Evolutionary conservation across 2,113 vertebrate genomes (phyloP), one percentile per base, ranked within the genome.

Genomic region (Bos taurus): DNA sequence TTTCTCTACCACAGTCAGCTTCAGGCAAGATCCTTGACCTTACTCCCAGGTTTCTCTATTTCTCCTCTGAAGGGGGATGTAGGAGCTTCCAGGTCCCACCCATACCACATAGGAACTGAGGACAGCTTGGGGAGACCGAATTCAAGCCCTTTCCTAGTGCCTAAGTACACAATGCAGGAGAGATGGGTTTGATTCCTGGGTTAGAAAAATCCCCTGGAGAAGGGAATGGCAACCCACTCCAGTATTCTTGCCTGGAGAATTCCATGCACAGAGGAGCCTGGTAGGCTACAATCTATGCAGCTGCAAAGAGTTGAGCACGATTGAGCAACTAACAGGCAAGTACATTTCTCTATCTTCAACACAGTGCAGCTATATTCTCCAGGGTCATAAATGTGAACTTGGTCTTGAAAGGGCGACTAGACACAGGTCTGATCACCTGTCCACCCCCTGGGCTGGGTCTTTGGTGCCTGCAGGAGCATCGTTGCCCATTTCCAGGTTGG

Each of bases 381-480:
- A 88, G 14, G 14, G 26, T 60, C 30, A 30, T 48, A 23, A 8
- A 77, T 21, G 9, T 9, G 36, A 80, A 64, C 3, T 17, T 33
- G 26, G 12, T 86, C 48, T 90, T 28, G 3, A 80, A 90, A 40
- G 25, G 2, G 1, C 5, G 40, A 46, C 82, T 33, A 88, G 40
- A 60, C 5, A n/a, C 19, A 52, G 0, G 0, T 57, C 28, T 67
- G 28, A 60, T 74, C 77, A n/a, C 23, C 62, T 16, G 1, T 15
- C 54, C 50, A 54, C 30, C n/a, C 5, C 11, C 17, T 15, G 2
- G 40, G 57, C 54, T 21, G 56, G 3, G 15, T 52, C 52, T n/a
- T 50, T 46, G 21, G 30, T 57, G 30, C 16, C 17, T 64, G 33
- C 64, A 84, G 14, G 15, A 52, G 50, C 12, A 36, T 16, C 50